phyloP scores from a whole-genome alignment of 2,888 invertebrate genomes.

The Dysmachus trigonus region DNA sequence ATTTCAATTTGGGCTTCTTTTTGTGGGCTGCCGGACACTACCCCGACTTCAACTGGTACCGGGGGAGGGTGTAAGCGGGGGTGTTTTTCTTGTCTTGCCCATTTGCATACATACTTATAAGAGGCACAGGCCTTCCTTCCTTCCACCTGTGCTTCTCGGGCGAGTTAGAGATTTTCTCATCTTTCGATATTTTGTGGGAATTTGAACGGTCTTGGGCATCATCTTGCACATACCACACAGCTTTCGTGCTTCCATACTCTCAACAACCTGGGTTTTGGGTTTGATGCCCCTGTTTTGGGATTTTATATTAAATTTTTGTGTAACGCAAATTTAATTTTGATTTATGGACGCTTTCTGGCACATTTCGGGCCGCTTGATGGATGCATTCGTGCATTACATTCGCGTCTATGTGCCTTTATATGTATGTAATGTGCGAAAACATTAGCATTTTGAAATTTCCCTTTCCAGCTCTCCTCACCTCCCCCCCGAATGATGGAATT shows the following conservation, averaged over 20 bases:
- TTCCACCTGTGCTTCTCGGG: slow-evolving; percentile 5
- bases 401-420: background rate
- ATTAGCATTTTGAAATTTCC: background rate
- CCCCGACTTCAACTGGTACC: background rate
- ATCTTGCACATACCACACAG: background rate
- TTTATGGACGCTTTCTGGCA: slow-evolving; percentile 1
- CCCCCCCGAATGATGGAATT: background rate
- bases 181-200: background rate
- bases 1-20: background rate
- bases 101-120: slow-evolving; percentile 6
- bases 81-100: background rate
- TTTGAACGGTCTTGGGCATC: background rate
- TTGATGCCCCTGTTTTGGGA: background rate
- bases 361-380: background rate
- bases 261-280: too few relatives aligned
- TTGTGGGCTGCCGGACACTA: background rate
- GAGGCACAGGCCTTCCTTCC: background rate
- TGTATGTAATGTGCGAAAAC: background rate
- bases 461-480: background rate
- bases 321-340: slow-evolving; percentile 37
- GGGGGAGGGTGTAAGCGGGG: background rate
- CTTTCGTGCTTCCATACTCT: background rate
- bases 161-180: background rate
- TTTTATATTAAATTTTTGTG: slow-evolving; percentile 31
- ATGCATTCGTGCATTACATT: slow-evolving; percentile 4